These are phyloP conservation scores for Prorops nasuta DNA, from an alignment of 1,140 invertebrate species.

Conservation along the genomic window DNA sequence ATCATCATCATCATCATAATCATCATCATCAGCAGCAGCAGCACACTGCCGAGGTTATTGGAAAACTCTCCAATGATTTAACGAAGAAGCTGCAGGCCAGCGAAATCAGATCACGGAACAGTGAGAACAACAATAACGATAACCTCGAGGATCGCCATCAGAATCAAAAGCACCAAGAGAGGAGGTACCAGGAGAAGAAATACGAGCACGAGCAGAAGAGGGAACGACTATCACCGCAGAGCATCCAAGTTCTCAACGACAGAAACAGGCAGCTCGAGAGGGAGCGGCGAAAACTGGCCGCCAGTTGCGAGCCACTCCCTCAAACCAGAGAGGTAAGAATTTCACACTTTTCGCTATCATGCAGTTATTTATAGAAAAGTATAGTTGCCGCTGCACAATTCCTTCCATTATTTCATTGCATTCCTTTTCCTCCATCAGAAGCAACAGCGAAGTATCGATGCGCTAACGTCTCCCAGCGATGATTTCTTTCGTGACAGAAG, in stretches of 20 bases:
- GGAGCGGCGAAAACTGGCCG: conserved; percentile 43
- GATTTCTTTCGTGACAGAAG: conserved; percentile 47
- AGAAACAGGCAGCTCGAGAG: conserved; percentile 46
- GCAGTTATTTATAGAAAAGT: too few species aligned
- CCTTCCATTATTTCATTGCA: too few species aligned
- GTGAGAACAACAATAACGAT: conserved; percentile 39
- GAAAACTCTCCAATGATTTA: conserved; percentile 37
- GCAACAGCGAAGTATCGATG: conserved; percentile 18
- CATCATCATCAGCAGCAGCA: conserved; percentile 12
- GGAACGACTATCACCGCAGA: conserved; percentile 48
- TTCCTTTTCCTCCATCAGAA: conserved; percentile 12
- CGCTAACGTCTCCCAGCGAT: conserved; percentile 20
- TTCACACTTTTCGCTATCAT: too few species aligned
- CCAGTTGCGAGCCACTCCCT: conserved; percentile 40
- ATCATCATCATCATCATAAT: conserved; percentile 19
- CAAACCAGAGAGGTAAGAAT: conserved; percentile 29
- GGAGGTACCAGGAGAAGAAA: conserved; percentile 28
- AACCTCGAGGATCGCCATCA: conserved; percentile 40
- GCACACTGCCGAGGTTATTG: conserved; percentile 34
- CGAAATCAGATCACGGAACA: conserved; percentile 25
- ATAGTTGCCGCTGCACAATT: too few species aligned
- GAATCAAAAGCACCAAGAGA: conserved; percentile 27
- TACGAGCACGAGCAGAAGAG: conserved; percentile 30
- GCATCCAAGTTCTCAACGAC: conserved; percentile 47
- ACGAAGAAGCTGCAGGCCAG: conserved; percentile 50